Conservation (phyloP, 2,888 invertebrate genomes). For the Oxystoma pomonae region DNA sequence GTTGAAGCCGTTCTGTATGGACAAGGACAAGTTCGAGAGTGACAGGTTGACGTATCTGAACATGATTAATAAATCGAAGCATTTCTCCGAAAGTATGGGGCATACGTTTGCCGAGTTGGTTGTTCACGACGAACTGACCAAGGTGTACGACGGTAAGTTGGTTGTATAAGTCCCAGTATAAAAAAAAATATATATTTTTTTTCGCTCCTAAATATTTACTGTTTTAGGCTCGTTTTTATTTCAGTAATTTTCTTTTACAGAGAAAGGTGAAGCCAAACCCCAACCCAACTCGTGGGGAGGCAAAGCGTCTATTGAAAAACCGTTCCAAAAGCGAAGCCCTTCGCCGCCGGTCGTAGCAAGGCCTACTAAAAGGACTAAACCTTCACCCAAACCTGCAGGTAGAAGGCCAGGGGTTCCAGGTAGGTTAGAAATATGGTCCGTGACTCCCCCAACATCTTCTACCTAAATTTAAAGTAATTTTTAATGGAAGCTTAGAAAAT, state of each 20-base stretch:
- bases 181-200: too few species aligned
- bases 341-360: conserved; percentile 56
- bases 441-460: too few species aligned
- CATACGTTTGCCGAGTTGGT: conserved; percentile 53
- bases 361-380: conserved; percentile 40
- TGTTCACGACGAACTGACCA: conserved; percentile 44
- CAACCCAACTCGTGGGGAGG: conserved; percentile 23
- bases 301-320: conserved; percentile 28
- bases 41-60: conserved; percentile 58
- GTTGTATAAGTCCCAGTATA: background rate
- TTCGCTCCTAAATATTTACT: too few species aligned
- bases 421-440: too few species aligned
- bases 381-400: background rate
- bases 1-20: conserved; percentile 60
- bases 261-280: conserved; percentile 3
- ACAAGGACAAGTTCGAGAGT: conserved; percentile 65
- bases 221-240: background rate
- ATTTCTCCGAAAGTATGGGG: conserved; percentile 60
- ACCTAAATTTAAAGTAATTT: too few species aligned
- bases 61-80: conserved; percentile 62
- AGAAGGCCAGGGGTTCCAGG: too few species aligned
- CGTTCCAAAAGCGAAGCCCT: conserved; percentile 46
- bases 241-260: background rate
- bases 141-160: conserved; percentile 36
- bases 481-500: too few species aligned